Evolutionary conservation across 1,140 invertebrate species (phyloP), one percentile per base, ranked within the genome.

Genomic region (Drosophila virilis): DNA sequence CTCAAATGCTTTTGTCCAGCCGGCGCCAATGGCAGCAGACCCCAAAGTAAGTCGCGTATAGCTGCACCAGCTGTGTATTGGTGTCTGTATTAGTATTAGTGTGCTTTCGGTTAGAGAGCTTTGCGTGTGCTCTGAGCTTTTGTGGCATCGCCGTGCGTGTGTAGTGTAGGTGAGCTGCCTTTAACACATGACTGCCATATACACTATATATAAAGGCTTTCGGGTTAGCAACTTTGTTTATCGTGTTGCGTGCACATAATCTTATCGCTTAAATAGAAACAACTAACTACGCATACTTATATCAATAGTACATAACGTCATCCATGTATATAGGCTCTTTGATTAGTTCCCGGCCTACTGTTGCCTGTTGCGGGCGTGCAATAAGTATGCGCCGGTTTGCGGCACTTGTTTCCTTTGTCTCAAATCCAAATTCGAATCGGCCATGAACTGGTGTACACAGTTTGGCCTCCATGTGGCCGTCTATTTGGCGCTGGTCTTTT

Each of bases 401-500:
- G 33, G 22, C 5, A 33, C 35, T 37, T 9, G 22, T 40, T 40
- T 32, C 48, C 37, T 32, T 45, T 32, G 57, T 37, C 69, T 38
- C 55, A 45, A 52, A 57, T 42, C n/a, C 0, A 66, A 54, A 45
- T 50, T 40, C 51, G 42, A 43, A 22, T 15, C 58, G 22, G 10
- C 10, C 0, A 75, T 88, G 67, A 65, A 74, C 13, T 88, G 74
- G 54, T 67, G 17, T 8, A 50, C 38, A 7, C 67, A 67, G 6
- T 65, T 64, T 10, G 77, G 51, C 12, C 45, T 89, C 0, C 52
- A 84, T 10, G 12, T 90, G 1, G 74, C 40, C 55, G 52, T 88
- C 35, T 88, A 80, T 62, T 9, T 88, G 62, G 60, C 55, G 1
- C 17, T 90, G 22, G 37, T 71, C 3, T 6, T 90, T 0, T 13